A percentile compares a stretch with the other conserved stretches of the same genome.
phyloP scores from a whole-genome alignment of 2,797 vertebrate species.

The Microctenopoma lineatum region DNA sequence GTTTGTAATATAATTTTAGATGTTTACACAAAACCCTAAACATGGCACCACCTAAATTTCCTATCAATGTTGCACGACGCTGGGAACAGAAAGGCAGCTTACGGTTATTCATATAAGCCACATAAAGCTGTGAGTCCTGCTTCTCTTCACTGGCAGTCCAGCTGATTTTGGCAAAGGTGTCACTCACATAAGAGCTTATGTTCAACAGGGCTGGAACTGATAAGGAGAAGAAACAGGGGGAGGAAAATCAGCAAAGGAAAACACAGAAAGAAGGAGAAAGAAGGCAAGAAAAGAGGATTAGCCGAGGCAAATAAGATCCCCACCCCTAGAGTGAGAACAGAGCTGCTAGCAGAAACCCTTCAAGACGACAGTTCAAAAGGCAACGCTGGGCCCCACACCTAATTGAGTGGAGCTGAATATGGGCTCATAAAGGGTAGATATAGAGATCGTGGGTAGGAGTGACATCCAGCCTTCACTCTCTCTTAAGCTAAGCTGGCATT shows the following conservation, averaged over 20 bases:
- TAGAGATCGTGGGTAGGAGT: conserved; percentile 62
- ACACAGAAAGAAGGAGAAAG: conserved; percentile 58
- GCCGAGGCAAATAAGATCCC: conserved; percentile 71
- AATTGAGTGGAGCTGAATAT: conserved; percentile 75
- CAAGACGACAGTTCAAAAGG: conserved; percentile 75
- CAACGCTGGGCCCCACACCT: conserved; percentile 55
- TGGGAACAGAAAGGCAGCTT: conserved; percentile 73
- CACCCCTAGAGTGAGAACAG: conserved; percentile 64
- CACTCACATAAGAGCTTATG: conserved; percentile 84
- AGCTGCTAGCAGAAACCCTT: conserved; percentile 62
- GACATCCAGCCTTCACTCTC: conserved; percentile 58
- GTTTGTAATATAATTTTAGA: conserved; percentile 44
- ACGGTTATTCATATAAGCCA: conserved; percentile 86
- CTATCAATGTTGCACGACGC: conserved; percentile 42
- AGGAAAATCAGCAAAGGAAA: conserved; percentile 58
- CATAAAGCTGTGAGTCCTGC: conserved; percentile 81
- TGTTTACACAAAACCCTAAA: conserved; percentile 47
- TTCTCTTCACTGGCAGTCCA: conserved; percentile 81
- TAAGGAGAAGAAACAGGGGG: conserved; percentile 65
- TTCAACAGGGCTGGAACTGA: conserved; percentile 83
- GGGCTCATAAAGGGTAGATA: conserved; percentile 62
- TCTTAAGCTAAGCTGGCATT: conserved; percentile 65
- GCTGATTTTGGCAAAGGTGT: conserved; percentile 86
- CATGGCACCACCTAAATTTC: conserved; percentile 43
- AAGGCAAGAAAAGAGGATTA: conserved; percentile 79